Conservation (phyloP, 2,113 vertebrate species). For the Orcinus orca region DNA sequence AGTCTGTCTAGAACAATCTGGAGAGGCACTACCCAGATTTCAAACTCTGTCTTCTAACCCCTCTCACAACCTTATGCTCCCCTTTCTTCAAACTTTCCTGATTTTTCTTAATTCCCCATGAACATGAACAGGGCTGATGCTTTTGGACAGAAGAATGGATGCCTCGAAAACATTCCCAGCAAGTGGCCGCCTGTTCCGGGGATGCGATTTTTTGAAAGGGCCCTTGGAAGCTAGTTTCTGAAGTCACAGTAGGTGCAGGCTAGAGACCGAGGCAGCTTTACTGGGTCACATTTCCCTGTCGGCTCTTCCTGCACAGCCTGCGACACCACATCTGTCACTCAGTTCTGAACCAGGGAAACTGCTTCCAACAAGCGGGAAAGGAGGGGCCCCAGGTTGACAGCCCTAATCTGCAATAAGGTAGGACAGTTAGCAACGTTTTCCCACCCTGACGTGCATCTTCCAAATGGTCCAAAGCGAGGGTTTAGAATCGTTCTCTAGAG, state of each 20-base stretch:
- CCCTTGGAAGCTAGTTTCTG: not conserved
- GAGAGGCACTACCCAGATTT: not conserved
- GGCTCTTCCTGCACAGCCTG: not conserved
- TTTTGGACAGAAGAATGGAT: not conserved
- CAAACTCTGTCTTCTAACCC: not conserved
- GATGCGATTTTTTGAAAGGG: not conserved
- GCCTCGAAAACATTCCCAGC: not conserved
- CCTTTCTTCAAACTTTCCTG: not conserved
- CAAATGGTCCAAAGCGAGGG: not conserved
- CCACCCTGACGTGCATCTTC: fast-evolving
- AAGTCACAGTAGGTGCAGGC: not conserved
- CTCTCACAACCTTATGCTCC: not conserved
- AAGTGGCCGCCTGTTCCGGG: not conserved
- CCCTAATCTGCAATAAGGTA: no score
- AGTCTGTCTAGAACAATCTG: not conserved
- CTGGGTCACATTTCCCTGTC: not conserved
- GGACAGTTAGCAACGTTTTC: fast-evolving
- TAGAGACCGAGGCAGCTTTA: not conserved
- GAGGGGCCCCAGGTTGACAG: no score
- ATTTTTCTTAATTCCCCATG: not conserved
- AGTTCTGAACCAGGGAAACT: not conserved
- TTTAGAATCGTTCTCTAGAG: not conserved
- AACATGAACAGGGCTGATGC: not conserved
- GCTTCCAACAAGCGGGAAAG: not conserved
- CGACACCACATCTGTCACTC: not conserved